Conservation (phyloP, 2,797 vertebrate genomes). For the Coracias cyanogaster region DNA sequence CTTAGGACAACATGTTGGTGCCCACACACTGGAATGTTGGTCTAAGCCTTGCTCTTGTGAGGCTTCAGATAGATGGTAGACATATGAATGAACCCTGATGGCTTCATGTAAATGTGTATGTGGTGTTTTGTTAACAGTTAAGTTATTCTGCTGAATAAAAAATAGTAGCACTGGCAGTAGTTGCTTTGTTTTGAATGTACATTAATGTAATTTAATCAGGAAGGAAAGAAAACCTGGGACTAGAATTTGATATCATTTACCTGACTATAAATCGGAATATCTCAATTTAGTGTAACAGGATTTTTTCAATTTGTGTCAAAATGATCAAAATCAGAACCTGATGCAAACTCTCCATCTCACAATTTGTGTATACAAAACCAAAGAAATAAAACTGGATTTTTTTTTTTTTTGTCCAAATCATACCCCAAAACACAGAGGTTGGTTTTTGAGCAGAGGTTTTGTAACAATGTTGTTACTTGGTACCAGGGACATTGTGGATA, state of each 20-base stretch:
- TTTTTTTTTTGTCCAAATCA: neutral
- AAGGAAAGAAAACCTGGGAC: constrained; percentile 42
- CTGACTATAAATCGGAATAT: constrained; percentile 9
- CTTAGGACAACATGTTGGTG: neutral
- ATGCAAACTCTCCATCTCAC: neutral
- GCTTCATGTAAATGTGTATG: neutral
- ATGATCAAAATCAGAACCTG: constrained; percentile 34
- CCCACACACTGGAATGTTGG: neutral
- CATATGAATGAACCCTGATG: neutral
- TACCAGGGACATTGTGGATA: neutral
- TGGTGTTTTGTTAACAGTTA: constrained; percentile 17
- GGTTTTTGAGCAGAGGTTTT: neutral
- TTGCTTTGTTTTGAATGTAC: constrained; percentile 36
- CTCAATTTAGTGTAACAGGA: constrained; percentile 51
- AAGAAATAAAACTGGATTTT: neutral
- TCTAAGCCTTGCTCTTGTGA: neutral
- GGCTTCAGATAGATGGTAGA: neutral
- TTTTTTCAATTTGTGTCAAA: constrained; percentile 53
- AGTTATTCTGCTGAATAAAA: constrained; percentile 9
- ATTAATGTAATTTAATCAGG: constrained; percentile 67
- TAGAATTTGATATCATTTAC: constrained; percentile 56
- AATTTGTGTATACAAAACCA: neutral
- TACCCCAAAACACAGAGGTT: neutral
- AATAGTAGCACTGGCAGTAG: neutral
- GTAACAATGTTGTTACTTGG: neutral